A percentile compares a stretch with the other conserved stretches of the same genome.
Evolutionary conservation across 2,888 invertebrate species (phyloP).

Genomic region (Hemicrepidius hirtus): DNA sequence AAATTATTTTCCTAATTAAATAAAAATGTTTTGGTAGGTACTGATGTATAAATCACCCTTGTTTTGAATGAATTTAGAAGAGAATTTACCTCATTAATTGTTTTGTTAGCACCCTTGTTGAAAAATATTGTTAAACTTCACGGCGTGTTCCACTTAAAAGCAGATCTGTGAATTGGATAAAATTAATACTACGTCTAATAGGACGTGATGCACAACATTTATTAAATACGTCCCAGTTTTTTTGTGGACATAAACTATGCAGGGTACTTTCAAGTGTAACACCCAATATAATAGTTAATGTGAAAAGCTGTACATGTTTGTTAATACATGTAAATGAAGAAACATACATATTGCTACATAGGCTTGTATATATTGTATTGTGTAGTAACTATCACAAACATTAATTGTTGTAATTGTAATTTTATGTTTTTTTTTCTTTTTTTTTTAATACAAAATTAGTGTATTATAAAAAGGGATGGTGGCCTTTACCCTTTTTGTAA

Average conservation of each 20-base stretch:
- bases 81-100: constrained; percentile 19
- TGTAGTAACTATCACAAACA: constrained; percentile 46
- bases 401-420: constrained; percentile 41
- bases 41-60: background rate
- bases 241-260: constrained; percentile 10
- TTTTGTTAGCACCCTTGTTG: constrained; percentile 38
- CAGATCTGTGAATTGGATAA: background rate
- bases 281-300: constrained; percentile 43
- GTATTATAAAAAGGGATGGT: constrained; percentile 6
- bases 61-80: constrained; percentile 25
- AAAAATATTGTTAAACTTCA: constrained; percentile 27
- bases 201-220: constrained; percentile 17
- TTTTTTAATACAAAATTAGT: constrained; percentile 4
- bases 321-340: constrained; percentile 44
- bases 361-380: constrained; percentile 41
- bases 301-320: constrained; percentile 43
- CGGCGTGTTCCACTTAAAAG: constrained; percentile 40
- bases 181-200: constrained; percentile 20
- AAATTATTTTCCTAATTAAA: too few species aligned
- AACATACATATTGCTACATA: constrained; percentile 43
- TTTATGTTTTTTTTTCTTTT: constrained; percentile 24
- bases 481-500: constrained; percentile 4
- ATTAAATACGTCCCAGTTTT: background rate
- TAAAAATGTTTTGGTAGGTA: background rate
- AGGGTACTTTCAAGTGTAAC: constrained; percentile 41